A percentile compares a stretch with the other conserved stretches of the same genome.
Evolutionary conservation across 2,888 invertebrate species (phyloP).

Genomic region (Fabriciana adippe): DNA sequence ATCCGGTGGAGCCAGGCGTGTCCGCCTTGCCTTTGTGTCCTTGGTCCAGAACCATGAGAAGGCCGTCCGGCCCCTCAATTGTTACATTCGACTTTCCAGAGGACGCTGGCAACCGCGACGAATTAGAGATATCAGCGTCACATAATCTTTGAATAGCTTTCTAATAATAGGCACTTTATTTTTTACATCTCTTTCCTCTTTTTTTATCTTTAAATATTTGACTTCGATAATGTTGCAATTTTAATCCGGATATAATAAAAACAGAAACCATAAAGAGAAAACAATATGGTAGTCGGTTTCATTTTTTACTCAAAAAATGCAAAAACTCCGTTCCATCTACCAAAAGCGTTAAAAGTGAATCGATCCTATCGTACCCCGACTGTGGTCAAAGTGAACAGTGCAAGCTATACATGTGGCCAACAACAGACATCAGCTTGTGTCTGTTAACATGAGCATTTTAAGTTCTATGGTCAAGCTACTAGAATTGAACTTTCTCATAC

Average conservation of each 20-base stretch:
- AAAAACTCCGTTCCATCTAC: constrained; percentile 56
- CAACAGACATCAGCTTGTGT: constrained; percentile 63
- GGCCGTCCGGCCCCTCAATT: constrained; percentile 58
- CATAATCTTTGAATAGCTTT: neutral
- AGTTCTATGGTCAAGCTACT: constrained; percentile 39
- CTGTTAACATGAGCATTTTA: constrained; percentile 42
- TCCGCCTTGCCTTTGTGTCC: constrained; percentile 66
- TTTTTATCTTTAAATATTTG: constrained; percentile 1
- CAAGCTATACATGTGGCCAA: constrained; percentile 75
- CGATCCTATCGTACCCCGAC: constrained; percentile 48
- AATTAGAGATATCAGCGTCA: neutral
- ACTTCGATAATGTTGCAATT: constrained; percentile 32
- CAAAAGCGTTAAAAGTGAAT: constrained; percentile 63
- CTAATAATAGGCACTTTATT: neutral
- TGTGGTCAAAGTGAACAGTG: constrained; percentile 75
- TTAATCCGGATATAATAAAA: constrained; percentile 71
- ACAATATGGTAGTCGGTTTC: constrained; percentile 61
- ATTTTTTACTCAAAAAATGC: constrained; percentile 50
- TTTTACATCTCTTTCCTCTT: neutral
- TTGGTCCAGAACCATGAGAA: constrained; percentile 57
- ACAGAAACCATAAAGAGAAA: constrained; percentile 70
- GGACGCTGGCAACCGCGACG: constrained; percentile 34
- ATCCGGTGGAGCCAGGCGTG: constrained; percentile 51
- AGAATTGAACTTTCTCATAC: constrained; percentile 40
- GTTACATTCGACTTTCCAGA: constrained; percentile 46